A percentile compares a stretch with the other conserved stretches of the same genome.
These are phyloP conservation scores for Leptopilina myrica DNA, from an alignment of 2,888 invertebrate genomes.

Conservation along the genomic window DNA sequence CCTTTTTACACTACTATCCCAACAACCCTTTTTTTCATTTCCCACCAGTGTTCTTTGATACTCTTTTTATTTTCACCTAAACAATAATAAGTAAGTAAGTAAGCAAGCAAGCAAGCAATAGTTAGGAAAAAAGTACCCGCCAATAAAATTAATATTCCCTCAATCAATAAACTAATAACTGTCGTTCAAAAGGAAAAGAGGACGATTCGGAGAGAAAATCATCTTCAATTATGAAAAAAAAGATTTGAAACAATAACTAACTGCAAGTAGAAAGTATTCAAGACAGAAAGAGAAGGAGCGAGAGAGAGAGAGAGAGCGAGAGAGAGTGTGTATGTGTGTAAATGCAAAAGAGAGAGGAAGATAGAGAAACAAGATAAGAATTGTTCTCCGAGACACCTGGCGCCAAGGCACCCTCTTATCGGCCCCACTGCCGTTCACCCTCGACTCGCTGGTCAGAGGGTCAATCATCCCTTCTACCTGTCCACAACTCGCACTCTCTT, in stretches of 20 bases:
- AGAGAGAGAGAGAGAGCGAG: background rate
- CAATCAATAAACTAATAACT: too few species aligned
- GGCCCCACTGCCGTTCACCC: conserved; percentile 34
- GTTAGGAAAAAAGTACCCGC: background rate
- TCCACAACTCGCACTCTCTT: conserved; percentile 23
- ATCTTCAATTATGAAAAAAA: too few species aligned
- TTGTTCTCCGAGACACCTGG: conserved; percentile 29
- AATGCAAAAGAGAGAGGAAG: background rate
- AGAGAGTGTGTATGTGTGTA: too few species aligned
- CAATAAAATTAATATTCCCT: background rate
- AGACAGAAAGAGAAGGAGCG: too few species aligned
- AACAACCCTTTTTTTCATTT: background rate
- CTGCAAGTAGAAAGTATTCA: too few species aligned
- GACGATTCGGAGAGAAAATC: background rate
- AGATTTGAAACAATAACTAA: too few species aligned
- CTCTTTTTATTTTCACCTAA: background rate
- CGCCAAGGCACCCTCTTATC: conserved; percentile 23
- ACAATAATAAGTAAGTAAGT: background rate
- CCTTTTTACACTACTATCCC: background rate
- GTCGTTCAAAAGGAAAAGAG: background rate
- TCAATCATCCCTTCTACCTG: conserved; percentile 40
- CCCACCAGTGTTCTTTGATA: background rate
- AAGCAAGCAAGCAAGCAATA: background rate
- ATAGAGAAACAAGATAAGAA: background rate
- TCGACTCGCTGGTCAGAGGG: conserved; percentile 37